Evolutionary conservation across 2,797 vertebrate genomes (phyloP).

Genomic region (Eulemur mongoz): DNA sequence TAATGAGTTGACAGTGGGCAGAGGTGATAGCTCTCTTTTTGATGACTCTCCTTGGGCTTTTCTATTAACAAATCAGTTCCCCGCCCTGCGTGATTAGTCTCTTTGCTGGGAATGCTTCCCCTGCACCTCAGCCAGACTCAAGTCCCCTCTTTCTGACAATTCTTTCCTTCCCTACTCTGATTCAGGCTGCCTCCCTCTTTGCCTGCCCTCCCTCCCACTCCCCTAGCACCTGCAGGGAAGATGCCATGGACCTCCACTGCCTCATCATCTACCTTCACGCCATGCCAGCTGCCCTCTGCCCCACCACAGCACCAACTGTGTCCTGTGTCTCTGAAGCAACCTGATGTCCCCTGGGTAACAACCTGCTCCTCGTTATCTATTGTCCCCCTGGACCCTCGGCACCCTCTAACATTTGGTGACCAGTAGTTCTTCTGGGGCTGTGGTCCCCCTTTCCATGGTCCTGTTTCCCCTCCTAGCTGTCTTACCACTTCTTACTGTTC

Average conservation of each 20-base stretch:
- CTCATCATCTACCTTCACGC: background rate
- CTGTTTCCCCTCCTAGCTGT: background rate
- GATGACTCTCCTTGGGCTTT: background rate
- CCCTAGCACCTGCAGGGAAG: background rate
- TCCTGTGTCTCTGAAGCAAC: background rate
- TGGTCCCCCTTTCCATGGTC: background rate
- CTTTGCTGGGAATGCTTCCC: background rate
- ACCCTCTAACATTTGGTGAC: background rate
- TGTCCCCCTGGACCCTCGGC: rapidly evolving
- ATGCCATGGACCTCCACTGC: background rate
- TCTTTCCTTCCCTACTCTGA: background rate
- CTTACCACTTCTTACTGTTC: background rate
- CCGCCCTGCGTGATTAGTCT: background rate
- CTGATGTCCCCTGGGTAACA: background rate
- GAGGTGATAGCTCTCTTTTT: background rate
- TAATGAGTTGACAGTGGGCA: background rate
- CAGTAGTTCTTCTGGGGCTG: background rate
- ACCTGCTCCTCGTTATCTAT: background rate
- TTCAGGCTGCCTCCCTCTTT: background rate
- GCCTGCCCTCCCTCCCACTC: background rate
- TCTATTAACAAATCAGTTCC: background rate
- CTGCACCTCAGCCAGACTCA: background rate
- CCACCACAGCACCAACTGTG: background rate
- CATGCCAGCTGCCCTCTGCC: background rate
- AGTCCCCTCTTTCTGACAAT: background rate